phyloP scores from a whole-genome alignment of 2,113 vertebrate genomes.

The Takifugu flavidus region DNA sequence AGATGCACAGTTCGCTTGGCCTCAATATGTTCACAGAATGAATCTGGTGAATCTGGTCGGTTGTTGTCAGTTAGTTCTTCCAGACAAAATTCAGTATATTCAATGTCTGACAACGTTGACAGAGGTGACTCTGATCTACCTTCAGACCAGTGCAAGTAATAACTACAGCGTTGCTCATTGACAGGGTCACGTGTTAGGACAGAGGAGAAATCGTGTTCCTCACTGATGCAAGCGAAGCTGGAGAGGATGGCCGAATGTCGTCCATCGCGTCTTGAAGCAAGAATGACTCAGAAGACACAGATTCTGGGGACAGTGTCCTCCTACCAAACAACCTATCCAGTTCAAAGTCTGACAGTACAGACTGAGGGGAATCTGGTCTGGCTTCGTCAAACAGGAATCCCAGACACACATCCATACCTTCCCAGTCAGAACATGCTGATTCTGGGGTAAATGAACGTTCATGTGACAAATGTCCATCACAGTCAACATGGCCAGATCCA shows the following conservation, averaged over 20 bases:
- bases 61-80: not conserved
- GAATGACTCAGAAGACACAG: no score
- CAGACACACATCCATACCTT: not conserved
- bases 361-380: no score
- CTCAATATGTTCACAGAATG: not conserved
- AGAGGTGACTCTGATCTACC: conserved; percentile 3
- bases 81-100: not conserved
- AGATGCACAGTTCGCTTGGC: not conserved
- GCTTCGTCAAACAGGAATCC: no score
- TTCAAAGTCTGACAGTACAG: no score
- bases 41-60: conserved; percentile 21
- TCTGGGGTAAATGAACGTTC: conserved; percentile 14
- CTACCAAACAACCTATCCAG: no score
- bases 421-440: conserved; percentile 23
- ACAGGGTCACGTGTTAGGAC: not conserved
- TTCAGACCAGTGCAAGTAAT: conserved; percentile 7
- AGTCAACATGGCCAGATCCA: no score
- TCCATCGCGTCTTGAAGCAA: no score
- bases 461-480: not conserved
- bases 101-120: conserved; percentile 8
- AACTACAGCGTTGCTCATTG: not conserved
- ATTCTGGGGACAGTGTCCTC: no score
- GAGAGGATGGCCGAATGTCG: not conserved
- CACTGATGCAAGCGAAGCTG: conserved; percentile 7
- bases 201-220: not conserved